Base-by-base conservation (phyloP, 2,113 vertebrate genomes). In the Varanus salvator region DNA sequence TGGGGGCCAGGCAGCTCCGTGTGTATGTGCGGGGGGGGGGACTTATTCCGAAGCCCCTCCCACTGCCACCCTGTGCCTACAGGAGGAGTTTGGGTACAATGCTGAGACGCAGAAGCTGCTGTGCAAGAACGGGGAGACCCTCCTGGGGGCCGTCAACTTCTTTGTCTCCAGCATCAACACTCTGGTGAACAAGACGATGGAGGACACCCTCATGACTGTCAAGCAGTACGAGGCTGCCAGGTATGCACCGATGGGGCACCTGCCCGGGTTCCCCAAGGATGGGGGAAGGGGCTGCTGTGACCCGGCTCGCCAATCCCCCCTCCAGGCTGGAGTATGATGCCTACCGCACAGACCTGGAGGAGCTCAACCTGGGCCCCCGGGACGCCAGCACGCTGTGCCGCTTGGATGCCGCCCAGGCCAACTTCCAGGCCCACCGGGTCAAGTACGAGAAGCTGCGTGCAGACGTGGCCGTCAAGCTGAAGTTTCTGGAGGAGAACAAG, bases 81-180 rank as follows among this genome's bases (percentile, higher is more conserved):
- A 99, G 99, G 99, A 99, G 92, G 99, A 99, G 95, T 99, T 99
- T 82, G 99, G 99, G 27, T 99, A 98, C 96, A 99, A 99, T 0
- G 99, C 99, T 0, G 99, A 99, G 95, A 99, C 99, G 0, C 99
- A 99, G 95, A 99, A 99, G 95, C 95, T 99, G 93, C 97, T 99
- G 81, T 99, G 99, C 97, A 99, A 98, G 97, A 99, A 99, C 0
- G 99, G 99, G 3, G 99, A 99, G 95, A 99, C 99, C 0, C 97
- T 99, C 1, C 97, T 99, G 25, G 99, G 99, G 0, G 99, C 99
- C 3, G 97, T 99, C 92, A 99, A 99, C 96, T 99, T 99, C 96
- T 99, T 99, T 71, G 99, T 99, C 88, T 99, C 98, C 94, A 99
- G 99, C 97, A 99, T 99, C 97, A 99, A 99, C 96, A 99, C 99